A percentile compares a stretch with the other conserved stretches of the same genome.
Evolutionary conservation across 2,113 vertebrate genomes (phyloP).

Genomic region (Pygoscelis antarcticus): DNA sequence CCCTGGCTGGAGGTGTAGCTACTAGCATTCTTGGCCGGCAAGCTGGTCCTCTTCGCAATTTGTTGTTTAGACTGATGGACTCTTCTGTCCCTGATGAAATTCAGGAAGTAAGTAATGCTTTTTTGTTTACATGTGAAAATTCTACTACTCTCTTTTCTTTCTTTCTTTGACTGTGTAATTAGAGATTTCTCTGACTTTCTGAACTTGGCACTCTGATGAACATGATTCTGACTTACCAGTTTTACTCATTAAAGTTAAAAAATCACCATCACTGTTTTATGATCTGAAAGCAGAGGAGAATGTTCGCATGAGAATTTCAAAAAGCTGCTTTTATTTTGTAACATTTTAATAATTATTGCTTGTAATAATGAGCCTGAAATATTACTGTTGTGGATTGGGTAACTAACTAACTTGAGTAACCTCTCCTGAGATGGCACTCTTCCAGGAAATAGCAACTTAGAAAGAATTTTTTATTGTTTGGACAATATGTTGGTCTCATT

Average conservation of each 20-base stretch:
- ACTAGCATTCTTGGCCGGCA: constrained; percentile 96
- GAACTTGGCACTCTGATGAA: neutral
- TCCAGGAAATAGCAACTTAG: neutral
- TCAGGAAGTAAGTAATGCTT: constrained; percentile 84
- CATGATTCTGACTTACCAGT: rapidly evolving
- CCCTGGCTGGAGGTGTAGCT: constrained; percentile 94
- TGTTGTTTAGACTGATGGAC: constrained; percentile 96
- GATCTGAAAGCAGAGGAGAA: neutral
- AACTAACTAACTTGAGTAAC: neutral
- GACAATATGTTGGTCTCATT: neutral
- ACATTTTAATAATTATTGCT: neutral
- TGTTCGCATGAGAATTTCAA: neutral
- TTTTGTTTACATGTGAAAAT: neutral
- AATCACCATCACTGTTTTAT: neutral
- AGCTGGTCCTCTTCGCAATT: constrained; percentile 92
- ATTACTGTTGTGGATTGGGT: neutral
- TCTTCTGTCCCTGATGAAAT: constrained; percentile 98
- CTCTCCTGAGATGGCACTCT: neutral
- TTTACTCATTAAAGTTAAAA: neutral
- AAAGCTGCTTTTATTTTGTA: neutral
- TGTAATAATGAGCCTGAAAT: neutral
- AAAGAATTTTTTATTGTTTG: neutral
- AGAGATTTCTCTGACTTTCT: neutral
- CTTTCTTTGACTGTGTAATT: neutral
- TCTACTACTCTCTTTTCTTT: neutral